These are phyloP conservation scores for Sebastes flavidus DNA, from an alignment of 2,797 vertebrate genomes.

Conservation along the genomic window DNA sequence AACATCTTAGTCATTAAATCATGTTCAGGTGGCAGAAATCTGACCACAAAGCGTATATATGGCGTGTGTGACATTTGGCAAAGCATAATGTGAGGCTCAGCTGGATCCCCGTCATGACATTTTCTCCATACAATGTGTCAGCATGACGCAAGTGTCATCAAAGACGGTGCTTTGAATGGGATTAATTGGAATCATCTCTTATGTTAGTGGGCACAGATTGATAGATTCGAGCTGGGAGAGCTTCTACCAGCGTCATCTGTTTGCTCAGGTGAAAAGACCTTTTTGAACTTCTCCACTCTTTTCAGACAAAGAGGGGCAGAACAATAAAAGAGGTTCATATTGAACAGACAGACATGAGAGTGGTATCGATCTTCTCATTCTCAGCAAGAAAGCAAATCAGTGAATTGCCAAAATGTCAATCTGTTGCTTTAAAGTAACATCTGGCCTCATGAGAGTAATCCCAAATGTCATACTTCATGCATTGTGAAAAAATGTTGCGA, in stretches of 20 bases:
- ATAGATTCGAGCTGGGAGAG: slow-evolving; percentile 16
- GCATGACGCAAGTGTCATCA: slow-evolving; percentile 25
- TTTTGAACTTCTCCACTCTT: not conserved
- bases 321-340: not conserved
- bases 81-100: slow-evolving; percentile 32
- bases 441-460: not conserved
- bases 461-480: not conserved
- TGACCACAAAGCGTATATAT: slow-evolving; percentile 30
- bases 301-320: slow-evolving; percentile 1
- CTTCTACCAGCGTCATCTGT: slow-evolving; percentile 2
- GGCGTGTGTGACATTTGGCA: slow-evolving; percentile 38
- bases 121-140: slow-evolving; percentile 28
- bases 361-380: not conserved
- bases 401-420: not conserved
- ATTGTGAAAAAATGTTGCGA: not conserved
- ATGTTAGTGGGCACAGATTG: not conserved
- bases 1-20: slow-evolving; percentile 44
- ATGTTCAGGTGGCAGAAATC: slow-evolving; percentile 28
- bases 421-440: slow-evolving; percentile 1
- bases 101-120: slow-evolving; percentile 46
- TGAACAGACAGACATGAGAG: not conserved
- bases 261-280: slow-evolving; percentile 3
- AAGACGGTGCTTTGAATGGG: slow-evolving; percentile 19
- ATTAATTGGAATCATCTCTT: slow-evolving; percentile 25
- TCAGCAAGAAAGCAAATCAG: slow-evolving; percentile 18